A percentile compares a stretch with the other conserved stretches of the same genome.
These are phyloP conservation scores for Actinemys pallida DNA, from an alignment of 2,113 vertebrate genomes.

Conservation along the genomic window DNA sequence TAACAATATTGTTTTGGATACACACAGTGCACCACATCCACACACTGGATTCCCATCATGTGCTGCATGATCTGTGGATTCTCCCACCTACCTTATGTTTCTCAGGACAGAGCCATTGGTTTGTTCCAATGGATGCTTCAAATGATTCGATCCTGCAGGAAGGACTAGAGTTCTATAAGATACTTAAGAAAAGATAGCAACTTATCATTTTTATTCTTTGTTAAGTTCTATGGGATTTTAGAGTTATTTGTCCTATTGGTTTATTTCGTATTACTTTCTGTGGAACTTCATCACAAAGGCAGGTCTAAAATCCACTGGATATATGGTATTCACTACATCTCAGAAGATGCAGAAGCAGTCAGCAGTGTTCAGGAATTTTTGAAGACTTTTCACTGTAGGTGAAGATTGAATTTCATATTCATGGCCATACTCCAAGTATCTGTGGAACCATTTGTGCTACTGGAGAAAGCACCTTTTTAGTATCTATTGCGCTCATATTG, in stretches of 20 bases:
- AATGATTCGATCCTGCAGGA: neutral
- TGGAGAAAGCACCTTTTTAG: neutral
- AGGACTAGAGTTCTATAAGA: neutral
- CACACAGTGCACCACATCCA: neutral
- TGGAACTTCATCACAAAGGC: neutral
- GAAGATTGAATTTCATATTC: neutral
- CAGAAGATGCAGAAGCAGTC: neutral
- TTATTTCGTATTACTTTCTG: neutral
- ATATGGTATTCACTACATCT: neutral
- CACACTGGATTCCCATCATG: neutral
- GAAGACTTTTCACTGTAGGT: neutral
- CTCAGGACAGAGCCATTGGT: neutral
- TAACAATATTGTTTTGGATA: neutral
- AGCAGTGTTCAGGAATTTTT: neutral
- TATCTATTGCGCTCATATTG: neutral
- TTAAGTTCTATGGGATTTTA: neutral
- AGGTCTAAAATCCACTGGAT: neutral
- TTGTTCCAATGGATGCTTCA: neutral
- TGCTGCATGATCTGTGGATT: too few species aligned
- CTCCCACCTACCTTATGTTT: too few species aligned
- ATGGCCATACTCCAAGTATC: neutral
- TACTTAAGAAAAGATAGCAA: neutral
- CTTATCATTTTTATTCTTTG: accelerated
- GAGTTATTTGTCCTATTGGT: neutral
- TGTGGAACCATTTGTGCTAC: neutral